Base-by-base conservation (phyloP, 2,113 vertebrate species). In the Embiotoca jacksoni region DNA sequence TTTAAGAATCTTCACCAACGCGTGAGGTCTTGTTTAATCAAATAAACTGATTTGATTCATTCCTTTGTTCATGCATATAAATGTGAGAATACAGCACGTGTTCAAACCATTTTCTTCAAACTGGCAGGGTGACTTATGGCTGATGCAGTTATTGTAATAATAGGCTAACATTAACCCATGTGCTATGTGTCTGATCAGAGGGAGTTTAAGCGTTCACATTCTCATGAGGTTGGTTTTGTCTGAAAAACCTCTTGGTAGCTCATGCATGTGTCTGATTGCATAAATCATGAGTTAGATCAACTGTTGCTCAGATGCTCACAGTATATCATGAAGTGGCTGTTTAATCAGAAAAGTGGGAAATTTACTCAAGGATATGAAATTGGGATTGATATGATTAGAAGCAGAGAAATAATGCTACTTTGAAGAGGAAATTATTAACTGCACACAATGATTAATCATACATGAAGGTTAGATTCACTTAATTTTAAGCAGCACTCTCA, bases 401-500 rank as follows among this genome's bases (percentile, higher is more conserved):
- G 47, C 37, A 3, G 39, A 55, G n/a, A 33, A 33, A 37, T 67
- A 63, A 59, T 37, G 54, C 46, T 72, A 39, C 72, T 74, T 56
- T 77, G 37, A 86, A 80, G 81, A 75, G 64, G 37, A 74, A 75
- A 77, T 76, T 16, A 83, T 71, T 62, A 66, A 64, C 47, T 75
- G 44, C 41, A 62, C 74, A 83, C 55, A 75, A 77, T 80, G 61
- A 56, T 78, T 83, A 84, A 81, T 90, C 77, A 83, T 32, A 65
- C 55, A 68, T 35, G 35, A 69, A 41, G 39, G 54, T 61, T 56
- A 46, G 70, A 69, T 62, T 85, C 64, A 67, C 30, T 56, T 37
- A 41, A 66, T 74, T 62, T 72, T n/a, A 70, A 64, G 59, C 47
- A 63, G 35, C 67, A 46, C 23, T 55, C 59, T 73, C 47, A 16